Conservation (phyloP, 1,140 invertebrate species). For the Saccostrea cuccullata region DNA sequence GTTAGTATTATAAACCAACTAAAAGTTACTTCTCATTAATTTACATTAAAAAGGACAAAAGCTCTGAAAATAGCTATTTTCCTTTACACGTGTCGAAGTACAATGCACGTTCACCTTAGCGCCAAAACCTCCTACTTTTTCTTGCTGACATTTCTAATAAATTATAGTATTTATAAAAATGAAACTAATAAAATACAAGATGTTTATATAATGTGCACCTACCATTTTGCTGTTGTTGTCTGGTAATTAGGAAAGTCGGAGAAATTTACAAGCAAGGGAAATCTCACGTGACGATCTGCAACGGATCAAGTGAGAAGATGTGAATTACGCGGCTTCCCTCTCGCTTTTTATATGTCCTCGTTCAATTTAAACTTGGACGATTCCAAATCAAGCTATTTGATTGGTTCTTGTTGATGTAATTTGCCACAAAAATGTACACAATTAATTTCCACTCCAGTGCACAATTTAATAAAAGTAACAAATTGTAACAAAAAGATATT, state of each 20-base stretch:
- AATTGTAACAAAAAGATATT: not conserved
- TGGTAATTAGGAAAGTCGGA: not conserved
- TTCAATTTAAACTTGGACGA: slow-evolving; percentile 4
- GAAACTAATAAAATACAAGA: not conserved
- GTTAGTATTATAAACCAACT: too few relatives aligned
- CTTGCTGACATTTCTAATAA: not conserved
- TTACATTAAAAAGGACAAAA: too few relatives aligned
- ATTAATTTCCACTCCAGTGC: not conserved
- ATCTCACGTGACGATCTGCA: not conserved
- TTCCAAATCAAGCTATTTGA: not conserved
- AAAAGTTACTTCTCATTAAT: too few relatives aligned
- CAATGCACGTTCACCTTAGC: not conserved
- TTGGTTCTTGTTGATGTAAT: not conserved
- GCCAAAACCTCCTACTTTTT: not conserved
- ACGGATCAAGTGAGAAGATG: not conserved
- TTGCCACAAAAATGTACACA: not conserved
- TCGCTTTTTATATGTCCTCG: not conserved
- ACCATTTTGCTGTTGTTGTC: not conserved
- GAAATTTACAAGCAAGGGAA: not conserved
- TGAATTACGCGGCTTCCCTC: not conserved
- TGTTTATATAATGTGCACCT: not conserved
- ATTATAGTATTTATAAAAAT: not conserved
- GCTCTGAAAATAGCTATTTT: not conserved
- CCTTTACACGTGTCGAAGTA: slow-evolving; percentile 7
- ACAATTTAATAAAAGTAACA: not conserved